A percentile compares a stretch with the other conserved stretches of the same genome.
These are phyloP conservation scores for Brachionus paranguensis DNA, from an alignment of 1,140 invertebrate species.

Conservation along the genomic window DNA sequence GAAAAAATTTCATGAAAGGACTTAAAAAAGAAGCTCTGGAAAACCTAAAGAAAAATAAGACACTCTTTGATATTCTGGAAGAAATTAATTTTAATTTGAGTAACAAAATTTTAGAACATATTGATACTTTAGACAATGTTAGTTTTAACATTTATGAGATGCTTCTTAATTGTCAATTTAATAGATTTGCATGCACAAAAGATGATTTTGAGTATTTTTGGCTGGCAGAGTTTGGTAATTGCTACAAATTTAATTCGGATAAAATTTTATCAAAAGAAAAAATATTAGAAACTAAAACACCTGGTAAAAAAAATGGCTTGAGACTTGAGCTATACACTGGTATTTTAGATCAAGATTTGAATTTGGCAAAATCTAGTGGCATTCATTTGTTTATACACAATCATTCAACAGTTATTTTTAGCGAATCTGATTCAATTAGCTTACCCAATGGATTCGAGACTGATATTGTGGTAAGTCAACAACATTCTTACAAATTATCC, in stretches of 20 bases:
- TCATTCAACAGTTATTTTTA: not conserved
- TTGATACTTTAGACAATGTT: no score
- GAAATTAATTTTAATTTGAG: no score
- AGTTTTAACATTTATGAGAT: not conserved
- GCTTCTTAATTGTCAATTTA: not conserved
- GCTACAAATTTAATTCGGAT: not conserved
- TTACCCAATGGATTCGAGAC: not conserved
- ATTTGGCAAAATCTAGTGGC: not conserved
- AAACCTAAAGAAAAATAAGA: no score
- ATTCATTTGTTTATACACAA: slow-evolving; percentile 16
- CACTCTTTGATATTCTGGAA: no score
- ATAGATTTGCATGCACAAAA: not conserved
- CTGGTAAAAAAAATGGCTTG: not conserved
- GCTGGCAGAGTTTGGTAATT: not conserved
- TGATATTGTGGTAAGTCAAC: not conserved
- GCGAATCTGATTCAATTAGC: not conserved
- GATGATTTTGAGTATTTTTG: not conserved
- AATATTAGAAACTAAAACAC: not conserved
- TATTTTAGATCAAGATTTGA: not conserved
- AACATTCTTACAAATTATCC: not conserved
- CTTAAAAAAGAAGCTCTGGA: no score
- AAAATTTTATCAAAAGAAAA: not conserved
- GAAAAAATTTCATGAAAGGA: no score
- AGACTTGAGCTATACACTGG: not conserved
- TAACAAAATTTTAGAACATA: no score